Base-by-base conservation (phyloP, 2,797 vertebrate species). In the Chanos chanos region DNA sequence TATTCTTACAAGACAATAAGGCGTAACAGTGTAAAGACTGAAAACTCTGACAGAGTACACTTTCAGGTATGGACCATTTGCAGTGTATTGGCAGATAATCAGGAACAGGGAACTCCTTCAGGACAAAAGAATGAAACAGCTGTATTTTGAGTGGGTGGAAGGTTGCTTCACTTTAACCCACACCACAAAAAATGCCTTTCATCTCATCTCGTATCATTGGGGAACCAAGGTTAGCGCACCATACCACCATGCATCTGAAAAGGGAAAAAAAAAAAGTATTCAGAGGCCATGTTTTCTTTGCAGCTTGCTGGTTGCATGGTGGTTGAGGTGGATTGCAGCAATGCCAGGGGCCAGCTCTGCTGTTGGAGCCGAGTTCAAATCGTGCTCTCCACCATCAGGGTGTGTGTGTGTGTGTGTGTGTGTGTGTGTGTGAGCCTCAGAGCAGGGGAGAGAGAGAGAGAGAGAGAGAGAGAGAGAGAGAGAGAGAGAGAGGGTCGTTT, bases 401-500 rank as follows among this genome's bases (percentile, higher is more conserved):
- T 80, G 86, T 79, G 73, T n/a, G n/a, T n/a, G n/a, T n/a, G n/a
- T n/a, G n/a, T n/a, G n/a, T n/a, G n/a, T 71, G 72, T 69, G 31
- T n/a, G n/a, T n/a, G n/a, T n/a, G n/a, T n/a, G n/a, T 71, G 72
- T 69, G 31, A 69, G 66, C 70, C 73, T 64, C 36, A 40, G 55
- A 64, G 68, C 47, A 49, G 76, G 79, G 82, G 80, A 70, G 52
- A 66, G 80, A 65, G 70, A 83, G 71, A n/a, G n/a, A n/a, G n/a
- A n/a, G n/a, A n/a, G 43, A 43, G 27, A 28, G 4, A n/a, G n/a
- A n/a, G n/a, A n/a, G n/a, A n/a, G n/a, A n/a, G n/a, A n/a, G n/a
- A n/a, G 49, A 76, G 79, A 82, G 80, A 70, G 52, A 66, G 80
- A 65, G 70, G 83, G 71, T 71, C 78, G 68, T 83, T 81, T 85